These are phyloP conservation scores for Sebastes oblongus DNA, from an alignment of 2,797 vertebrate genomes.

Conservation along the genomic window DNA sequence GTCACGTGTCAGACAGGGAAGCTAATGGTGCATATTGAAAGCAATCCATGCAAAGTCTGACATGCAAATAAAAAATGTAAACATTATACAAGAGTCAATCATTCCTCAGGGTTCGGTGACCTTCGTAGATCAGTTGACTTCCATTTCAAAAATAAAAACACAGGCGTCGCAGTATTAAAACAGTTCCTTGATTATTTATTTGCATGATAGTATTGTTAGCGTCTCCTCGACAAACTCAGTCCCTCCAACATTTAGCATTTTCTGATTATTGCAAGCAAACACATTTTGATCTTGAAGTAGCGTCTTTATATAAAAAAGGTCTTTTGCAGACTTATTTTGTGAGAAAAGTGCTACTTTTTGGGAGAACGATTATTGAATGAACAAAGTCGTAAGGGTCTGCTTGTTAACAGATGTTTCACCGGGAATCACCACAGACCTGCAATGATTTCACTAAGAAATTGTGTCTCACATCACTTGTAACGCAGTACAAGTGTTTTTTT, in stretches of 20 bases:
- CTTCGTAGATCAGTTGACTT: not conserved
- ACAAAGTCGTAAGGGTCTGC: not conserved
- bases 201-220: conserved; percentile 51
- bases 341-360: conserved; percentile 47
- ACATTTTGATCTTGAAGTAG: conserved; percentile 30
- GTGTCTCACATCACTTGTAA: conserved; percentile 1
- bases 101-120: not conserved
- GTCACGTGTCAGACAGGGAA: not conserved
- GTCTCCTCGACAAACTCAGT: conserved; percentile 30
- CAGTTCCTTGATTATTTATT: conserved; percentile 71
- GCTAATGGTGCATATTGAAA: not conserved
- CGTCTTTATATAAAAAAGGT: not conserved
- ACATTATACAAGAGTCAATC: not conserved
- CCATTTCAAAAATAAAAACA: conserved; percentile 13
- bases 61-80: not conserved
- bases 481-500: conserved; percentile 4
- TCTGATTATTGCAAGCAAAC: conserved; percentile 60
- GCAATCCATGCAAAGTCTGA: not conserved
- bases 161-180: conserved; percentile 37
- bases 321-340: conserved; percentile 21
- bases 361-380: not conserved
- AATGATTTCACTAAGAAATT: not conserved
- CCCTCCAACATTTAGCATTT: conserved; percentile 52
- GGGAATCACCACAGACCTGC: not conserved
- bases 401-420: not conserved